A percentile compares a stretch with the other conserved stretches of the same genome.
Evolutionary conservation across 2,113 vertebrate species (phyloP).

Genomic region (Heloderma charlesbogerti): DNA sequence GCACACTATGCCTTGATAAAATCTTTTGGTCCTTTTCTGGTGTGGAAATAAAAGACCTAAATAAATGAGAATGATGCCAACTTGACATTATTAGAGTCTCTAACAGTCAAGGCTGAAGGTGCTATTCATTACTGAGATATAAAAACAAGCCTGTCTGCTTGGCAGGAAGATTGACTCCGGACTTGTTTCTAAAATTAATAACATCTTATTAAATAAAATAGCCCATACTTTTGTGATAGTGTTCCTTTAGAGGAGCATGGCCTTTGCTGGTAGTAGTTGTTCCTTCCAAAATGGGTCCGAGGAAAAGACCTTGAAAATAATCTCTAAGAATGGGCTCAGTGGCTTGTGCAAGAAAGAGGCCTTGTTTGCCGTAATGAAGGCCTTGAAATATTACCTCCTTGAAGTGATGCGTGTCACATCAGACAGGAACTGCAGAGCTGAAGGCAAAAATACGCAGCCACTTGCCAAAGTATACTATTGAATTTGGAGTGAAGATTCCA

Average conservation of each 20-base stretch:
- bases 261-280: conserved; percentile 31
- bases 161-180: conserved; percentile 47
- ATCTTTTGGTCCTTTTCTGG: conserved; percentile 55
- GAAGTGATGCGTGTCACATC: conserved; percentile 50
- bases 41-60: conserved; percentile 46
- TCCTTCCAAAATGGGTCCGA: conserved; percentile 28
- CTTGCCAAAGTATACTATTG: conserved; percentile 62
- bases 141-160: conserved; percentile 49
- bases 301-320: conserved; percentile 52
- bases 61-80: conserved; percentile 49
- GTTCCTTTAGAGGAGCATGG: conserved; percentile 35
- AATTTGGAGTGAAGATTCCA: conserved; percentile 55
- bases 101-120: conserved; percentile 55
- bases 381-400: conserved; percentile 65
- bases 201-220: conserved; percentile 56
- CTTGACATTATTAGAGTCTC: conserved; percentile 16
- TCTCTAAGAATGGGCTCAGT: conserved; percentile 39
- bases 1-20: conserved; percentile 54
- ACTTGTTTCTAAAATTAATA: conserved; percentile 61
- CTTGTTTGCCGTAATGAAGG: conserved; percentile 45
- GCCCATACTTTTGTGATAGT: conserved; percentile 38
- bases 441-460: neutral
- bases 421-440: conserved; percentile 54
- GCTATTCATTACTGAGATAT: conserved; percentile 53
- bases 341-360: conserved; percentile 43